These are phyloP conservation scores for Apodemus sylvaticus DNA, from an alignment of 2,113 vertebrate genomes.

Conservation along the genomic window DNA sequence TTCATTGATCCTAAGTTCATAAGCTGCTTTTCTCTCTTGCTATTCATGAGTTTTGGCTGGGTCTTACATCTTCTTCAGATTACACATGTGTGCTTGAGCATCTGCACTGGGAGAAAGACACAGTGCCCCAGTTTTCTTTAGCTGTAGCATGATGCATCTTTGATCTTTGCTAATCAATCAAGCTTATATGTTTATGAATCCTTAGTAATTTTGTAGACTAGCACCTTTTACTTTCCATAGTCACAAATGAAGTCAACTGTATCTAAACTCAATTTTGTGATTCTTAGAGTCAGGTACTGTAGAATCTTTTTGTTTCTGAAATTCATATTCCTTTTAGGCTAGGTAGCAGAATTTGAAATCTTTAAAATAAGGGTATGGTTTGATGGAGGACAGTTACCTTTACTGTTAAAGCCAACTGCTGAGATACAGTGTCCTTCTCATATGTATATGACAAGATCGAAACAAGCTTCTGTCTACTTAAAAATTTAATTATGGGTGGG, in stretches of 20 bases:
- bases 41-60: not conserved
- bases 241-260: not conserved
- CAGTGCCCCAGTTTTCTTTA: not conserved
- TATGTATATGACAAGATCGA: slow-evolving; percentile 1
- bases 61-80: not conserved
- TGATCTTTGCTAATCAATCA: not conserved
- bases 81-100: not conserved
- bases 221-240: not conserved
- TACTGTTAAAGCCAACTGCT: not conserved
- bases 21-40: not conserved
- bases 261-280: slow-evolving; percentile 6
- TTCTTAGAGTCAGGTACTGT: slow-evolving; percentile 25
- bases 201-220: slow-evolving; percentile 26
- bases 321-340: not conserved
- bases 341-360: not conserved
- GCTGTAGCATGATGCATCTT: not conserved
- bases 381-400: not conserved
- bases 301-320: slow-evolving; percentile 6
- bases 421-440: not conserved
- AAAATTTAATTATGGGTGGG: not conserved
- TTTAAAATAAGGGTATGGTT: not conserved
- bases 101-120: not conserved
- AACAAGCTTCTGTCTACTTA: not conserved
- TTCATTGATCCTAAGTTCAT: slow-evolving; percentile 30
- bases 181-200: not conserved